Percentiles rank a stretch among this genome's conserved stretches.
Evolutionary conservation across 2,113 vertebrate species (phyloP).

Genomic region (Vidua macroura): DNA sequence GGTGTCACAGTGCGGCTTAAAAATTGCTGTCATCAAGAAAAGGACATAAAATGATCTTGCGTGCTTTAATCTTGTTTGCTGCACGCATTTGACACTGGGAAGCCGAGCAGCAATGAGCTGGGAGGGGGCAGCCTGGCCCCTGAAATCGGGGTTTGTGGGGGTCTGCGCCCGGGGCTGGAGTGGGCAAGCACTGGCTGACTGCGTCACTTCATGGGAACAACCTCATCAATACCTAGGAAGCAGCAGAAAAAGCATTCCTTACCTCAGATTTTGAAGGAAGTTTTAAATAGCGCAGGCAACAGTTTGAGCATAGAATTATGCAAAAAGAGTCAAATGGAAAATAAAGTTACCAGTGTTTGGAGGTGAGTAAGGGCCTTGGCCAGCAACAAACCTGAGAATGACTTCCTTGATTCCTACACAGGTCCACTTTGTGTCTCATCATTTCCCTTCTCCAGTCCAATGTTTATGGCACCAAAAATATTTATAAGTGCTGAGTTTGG

Average conservation of each 20-base stretch:
- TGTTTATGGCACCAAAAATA: background rate
- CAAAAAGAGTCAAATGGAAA: constrained; percentile 45
- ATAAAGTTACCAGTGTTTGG: constrained; percentile 42
- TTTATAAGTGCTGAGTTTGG: background rate
- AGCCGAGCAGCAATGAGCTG: rapidly evolving
- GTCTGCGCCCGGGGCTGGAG: rapidly evolving
- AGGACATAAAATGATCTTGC: background rate
- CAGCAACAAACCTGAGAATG: constrained; percentile 1
- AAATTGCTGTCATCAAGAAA: rapidly evolving
- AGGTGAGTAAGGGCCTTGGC: background rate
- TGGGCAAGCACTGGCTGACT: background rate
- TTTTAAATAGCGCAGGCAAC: background rate
- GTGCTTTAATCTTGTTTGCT: background rate
- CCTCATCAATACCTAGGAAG: background rate
- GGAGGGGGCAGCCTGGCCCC: background rate
- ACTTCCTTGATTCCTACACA: constrained; percentile 37
- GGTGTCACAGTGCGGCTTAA: background rate
- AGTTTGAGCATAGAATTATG: background rate
- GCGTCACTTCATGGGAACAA: rapidly evolving
- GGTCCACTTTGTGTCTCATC: constrained; percentile 32
- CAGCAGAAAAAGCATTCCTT: background rate
- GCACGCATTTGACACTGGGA: rapidly evolving
- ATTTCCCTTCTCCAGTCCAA: background rate
- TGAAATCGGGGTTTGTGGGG: rapidly evolving
- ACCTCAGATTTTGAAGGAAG: background rate